Conservation (phyloP, 2,113 vertebrate genomes). For the Stercorarius parasiticus region DNA sequence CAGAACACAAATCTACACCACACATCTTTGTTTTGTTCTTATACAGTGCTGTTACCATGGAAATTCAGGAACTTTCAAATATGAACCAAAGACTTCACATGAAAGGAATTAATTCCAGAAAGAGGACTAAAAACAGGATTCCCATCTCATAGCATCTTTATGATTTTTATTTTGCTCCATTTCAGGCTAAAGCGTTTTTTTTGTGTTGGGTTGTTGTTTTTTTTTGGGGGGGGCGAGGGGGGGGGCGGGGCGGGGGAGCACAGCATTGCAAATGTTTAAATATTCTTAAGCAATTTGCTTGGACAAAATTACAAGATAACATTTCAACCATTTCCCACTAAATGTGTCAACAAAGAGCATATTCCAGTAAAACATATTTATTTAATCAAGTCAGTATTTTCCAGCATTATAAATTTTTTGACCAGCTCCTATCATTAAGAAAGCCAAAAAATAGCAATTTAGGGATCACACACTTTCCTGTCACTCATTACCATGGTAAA, state of each 20-base stretch:
- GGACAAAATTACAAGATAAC: not conserved
- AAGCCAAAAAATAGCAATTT: not conserved
- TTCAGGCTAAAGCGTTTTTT: not conserved
- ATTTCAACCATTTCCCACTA: not conserved
- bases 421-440: not conserved
- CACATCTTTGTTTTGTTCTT: not conserved
- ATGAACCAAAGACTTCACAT: not conserved
- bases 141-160: not conserved
- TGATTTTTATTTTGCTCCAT: not conserved
- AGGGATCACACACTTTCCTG: not conserved
- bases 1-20: not conserved
- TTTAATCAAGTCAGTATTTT: not conserved
- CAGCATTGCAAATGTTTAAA: not conserved
- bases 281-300: not conserved
- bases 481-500: not conserved
- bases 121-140: not conserved
- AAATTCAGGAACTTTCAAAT: not conserved
- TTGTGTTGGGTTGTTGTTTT: not conserved
- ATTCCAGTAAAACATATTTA: not conserved
- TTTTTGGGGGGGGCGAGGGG: rapidly evolving
- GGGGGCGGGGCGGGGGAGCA: too few relatives aligned
- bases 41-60: not conserved
- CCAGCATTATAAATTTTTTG: not conserved
- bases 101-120: not conserved
- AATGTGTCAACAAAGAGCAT: not conserved